phyloP scores from a whole-genome alignment of 1,140 invertebrate species.

The Macrostomum lignano region DNA sequence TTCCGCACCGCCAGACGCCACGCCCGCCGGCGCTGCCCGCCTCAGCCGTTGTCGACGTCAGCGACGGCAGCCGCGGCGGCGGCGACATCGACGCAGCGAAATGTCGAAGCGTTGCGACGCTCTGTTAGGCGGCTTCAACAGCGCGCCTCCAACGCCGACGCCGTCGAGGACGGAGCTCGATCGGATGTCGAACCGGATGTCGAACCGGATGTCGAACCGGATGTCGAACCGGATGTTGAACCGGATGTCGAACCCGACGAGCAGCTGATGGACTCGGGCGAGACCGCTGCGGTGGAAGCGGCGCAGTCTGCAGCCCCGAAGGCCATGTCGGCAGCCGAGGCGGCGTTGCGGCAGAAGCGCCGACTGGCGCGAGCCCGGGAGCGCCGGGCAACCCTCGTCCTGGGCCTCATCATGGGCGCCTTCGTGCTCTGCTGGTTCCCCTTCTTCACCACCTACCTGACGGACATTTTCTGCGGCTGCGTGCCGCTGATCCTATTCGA shows the following conservation, averaged over 20 bases:
- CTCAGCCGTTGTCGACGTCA: no score
- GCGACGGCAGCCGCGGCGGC: no score
- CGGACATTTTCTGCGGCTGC: constrained; percentile 66
- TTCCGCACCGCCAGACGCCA: constrained; percentile 55
- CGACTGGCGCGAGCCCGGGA: not conserved
- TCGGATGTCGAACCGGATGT: no score
- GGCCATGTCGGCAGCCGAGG: no score
- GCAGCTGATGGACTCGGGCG: constrained; percentile 44
- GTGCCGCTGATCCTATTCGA: constrained; percentile 57
- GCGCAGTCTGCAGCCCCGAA: not conserved
- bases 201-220: no score
- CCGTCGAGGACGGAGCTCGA: no score
- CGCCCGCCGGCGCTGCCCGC: constrained; percentile 43
- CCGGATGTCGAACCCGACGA: constrained; percentile 13
- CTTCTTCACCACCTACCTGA: constrained; percentile 83
- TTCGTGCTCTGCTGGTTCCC: constrained; percentile 86
- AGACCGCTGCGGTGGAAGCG: constrained; percentile 4
- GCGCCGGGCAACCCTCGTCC: constrained; percentile 12
- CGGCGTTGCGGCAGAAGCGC: not conserved
- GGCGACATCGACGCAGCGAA: no score
- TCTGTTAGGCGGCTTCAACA: no score
- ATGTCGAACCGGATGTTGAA: constrained; percentile 18
- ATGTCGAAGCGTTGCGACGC: no score
- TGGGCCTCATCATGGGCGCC: constrained; percentile 32
- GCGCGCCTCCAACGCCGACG: no score